Evolutionary conservation across 2,797 vertebrate species (phyloP), one percentile per base, ranked within the genome.

Genomic region (Nasua narica): DNA sequence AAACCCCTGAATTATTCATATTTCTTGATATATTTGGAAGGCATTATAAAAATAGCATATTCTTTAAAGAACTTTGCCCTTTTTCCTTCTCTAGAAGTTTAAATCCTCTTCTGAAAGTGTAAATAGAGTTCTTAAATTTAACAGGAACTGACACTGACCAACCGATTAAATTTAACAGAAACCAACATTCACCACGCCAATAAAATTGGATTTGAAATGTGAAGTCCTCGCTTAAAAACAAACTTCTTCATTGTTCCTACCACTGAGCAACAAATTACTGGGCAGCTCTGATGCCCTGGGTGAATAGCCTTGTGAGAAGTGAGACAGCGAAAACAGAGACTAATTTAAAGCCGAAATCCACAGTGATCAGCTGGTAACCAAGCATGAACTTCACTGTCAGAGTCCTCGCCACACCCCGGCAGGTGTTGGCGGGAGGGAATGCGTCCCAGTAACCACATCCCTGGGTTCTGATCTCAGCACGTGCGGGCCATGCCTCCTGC

Each of bases 201-300:
- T 16, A 29, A 54, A 87, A 81, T 8, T 2, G 1, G 70, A 86
- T 48, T n/a, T 67, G 69, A 92, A 88, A 86, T 29, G 69, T 4
- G 9, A 90, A 77, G 27, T 77, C 46, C 67, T 87, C 27, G 46
- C 90, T 82, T 72, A 40, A 77, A 94, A 90, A 15, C 50, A 46
- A 95, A 86, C 32, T 72, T 50, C 74, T 79, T 83, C 52, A 69
- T 76, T 21, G 32, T 37, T 46, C 29, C 32, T 69, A 83, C 46
- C 60, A 15, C 14, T 7, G 43, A 76, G 72, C 35, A 40, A 48
- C 32, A 56, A 58, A 35, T 29, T n/a, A 43, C 77, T 0, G 0
- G 74, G 32, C 72, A 10, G 62, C 54, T n/a, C 69, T n/a, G 7
- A 48, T 21, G n/a, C 79, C 21, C 65, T 77, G 48, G 77, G 29